Evolutionary conservation across 1,140 invertebrate genomes (phyloP).

Genomic region (Ceratitis capitata): DNA sequence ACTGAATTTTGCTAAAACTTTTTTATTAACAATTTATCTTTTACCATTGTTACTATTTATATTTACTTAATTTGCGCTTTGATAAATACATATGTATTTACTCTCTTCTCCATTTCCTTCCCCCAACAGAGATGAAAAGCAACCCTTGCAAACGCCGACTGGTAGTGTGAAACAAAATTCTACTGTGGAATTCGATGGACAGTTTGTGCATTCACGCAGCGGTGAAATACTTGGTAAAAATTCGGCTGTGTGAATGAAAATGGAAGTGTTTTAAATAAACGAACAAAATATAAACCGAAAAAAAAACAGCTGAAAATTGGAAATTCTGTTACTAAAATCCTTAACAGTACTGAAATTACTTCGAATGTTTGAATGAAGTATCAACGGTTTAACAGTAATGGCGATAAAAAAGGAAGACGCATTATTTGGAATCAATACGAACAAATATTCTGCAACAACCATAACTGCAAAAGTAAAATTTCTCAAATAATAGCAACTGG

Average conservation of each 20-base stretch:
- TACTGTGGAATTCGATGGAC: constrained; percentile 82
- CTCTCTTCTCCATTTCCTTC: neutral
- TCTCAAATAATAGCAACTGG: no score
- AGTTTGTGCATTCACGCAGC: constrained; percentile 80
- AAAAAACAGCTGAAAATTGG: neutral
- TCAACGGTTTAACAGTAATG: neutral
- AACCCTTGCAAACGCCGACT: constrained; percentile 76
- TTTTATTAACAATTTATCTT: neutral
- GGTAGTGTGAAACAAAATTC: constrained; percentile 77
- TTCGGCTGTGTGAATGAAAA: constrained; percentile 76
- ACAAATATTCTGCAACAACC: constrained; percentile 13
- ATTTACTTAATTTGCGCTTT: neutral
- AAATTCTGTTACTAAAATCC: neutral
- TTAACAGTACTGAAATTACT: neutral
- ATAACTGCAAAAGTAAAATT: neutral
- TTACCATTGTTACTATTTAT: no score
- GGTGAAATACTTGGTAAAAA: constrained; percentile 84
- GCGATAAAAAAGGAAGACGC: neutral
- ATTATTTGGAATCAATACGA: constrained; percentile 4
- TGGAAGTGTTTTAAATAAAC: neutral
- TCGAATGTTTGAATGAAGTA: neutral
- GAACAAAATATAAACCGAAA: neutral
- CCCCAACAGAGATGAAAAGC: constrained; percentile 79
- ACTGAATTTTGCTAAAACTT: no score
- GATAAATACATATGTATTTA: neutral